These are phyloP conservation scores for Ruditapes philippinarum DNA, from an alignment of 1,140 invertebrate species.

Conservation along the genomic window DNA sequence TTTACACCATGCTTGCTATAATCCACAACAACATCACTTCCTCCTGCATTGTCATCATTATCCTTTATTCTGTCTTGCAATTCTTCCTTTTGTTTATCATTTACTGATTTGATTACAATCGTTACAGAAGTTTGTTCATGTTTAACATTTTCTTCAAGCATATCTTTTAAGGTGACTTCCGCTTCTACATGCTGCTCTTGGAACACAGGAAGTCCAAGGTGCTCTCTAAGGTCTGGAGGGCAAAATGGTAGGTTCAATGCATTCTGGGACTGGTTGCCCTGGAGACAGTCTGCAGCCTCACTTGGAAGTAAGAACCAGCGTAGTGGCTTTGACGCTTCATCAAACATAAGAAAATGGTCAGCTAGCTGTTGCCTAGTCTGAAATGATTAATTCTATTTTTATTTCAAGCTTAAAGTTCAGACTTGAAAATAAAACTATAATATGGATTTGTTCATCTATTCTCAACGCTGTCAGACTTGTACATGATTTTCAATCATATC, in stretches of 20 bases:
- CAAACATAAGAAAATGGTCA: constrained; percentile 92
- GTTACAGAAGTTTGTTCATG: not conserved
- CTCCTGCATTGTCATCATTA: not conserved
- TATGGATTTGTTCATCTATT: too few relatives aligned
- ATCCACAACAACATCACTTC: not conserved
- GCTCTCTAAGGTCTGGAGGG: constrained; percentile 67
- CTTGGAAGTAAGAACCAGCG: constrained; percentile 94
- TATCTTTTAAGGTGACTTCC: constrained; percentile 23
- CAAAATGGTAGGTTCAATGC: constrained; percentile 71
- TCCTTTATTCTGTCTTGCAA: not conserved
- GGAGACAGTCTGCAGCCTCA: constrained; percentile 86
- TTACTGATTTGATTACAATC: not conserved
- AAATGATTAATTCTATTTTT: too few relatives aligned
- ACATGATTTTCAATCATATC: too few relatives aligned
- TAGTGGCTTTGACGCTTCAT: constrained; percentile 90
- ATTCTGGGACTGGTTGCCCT: constrained; percentile 45
- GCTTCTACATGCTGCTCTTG: constrained; percentile 8
- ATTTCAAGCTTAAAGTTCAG: too few relatives aligned
- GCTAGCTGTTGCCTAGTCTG: constrained; percentile 91
- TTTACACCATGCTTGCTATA: not conserved
- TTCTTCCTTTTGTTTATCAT: not conserved
- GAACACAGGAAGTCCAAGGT: constrained; percentile 58
- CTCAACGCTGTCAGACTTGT: too few relatives aligned
- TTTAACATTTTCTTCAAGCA: constrained; percentile 15
- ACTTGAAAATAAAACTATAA: too few relatives aligned